Evolutionary conservation across 2,797 vertebrate genomes (phyloP), one percentile per base, ranked within the genome.

Genomic region (Phrynocephalus forsythii): DNA sequence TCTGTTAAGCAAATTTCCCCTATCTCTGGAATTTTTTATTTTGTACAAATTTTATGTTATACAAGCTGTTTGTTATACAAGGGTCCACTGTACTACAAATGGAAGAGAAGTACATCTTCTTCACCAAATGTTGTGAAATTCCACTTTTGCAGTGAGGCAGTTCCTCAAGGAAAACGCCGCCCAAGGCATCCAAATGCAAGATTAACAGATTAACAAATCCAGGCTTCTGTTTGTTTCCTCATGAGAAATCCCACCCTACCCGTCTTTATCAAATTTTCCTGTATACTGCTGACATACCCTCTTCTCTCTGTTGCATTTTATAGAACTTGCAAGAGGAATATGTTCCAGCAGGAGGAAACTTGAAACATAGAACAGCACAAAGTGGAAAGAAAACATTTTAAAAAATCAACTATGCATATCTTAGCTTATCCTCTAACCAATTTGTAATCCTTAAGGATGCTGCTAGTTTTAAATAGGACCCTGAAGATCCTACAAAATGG

Each of bases 181-280:
- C 72, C 24, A 33, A 73, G 15, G n/a, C 18, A 83, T 10, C 67
- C 5, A 79, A 52, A 71, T 24, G 71, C 13, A 67, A 82, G 38
- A 30, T 82, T 52, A n/a, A 86, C 28, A 72, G 38, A 30, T 82
- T 52, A n/a, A 86, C 28, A 72, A 22, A 33, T 10, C 18, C 6
- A 69, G 1, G 33, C 84, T 86, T 85, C 71, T 85, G 72, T 79
- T 33, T 87, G 33, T 82, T 81, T 88, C 10, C 3, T n/a, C 86
- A 68, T 60, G 48, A 67, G 7, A 38, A 44, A 22, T 18, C 28
- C 30, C 2, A 28, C 20, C 26, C 13, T 5, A 4, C n/a, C 79
- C n/a, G 30, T 79, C 48, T 73, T 85, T 86, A 87, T 93, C 89
- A 92, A 83, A 71, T 79, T 90, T 85, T 85, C 52, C 81, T 89